phyloP scores from a whole-genome alignment of 1,140 invertebrate genomes.

The Aphaenogaster ashmeadi region DNA sequence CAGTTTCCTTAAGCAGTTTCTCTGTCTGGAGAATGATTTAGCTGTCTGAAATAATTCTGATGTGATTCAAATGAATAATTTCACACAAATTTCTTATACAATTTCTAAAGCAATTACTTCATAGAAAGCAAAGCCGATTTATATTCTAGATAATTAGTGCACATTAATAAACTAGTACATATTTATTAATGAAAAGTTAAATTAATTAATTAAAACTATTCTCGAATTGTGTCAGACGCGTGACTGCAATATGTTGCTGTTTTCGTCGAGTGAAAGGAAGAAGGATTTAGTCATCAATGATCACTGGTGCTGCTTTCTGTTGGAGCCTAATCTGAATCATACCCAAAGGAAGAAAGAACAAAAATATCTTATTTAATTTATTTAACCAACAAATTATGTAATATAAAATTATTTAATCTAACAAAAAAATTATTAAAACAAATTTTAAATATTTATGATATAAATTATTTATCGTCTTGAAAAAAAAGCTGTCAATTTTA shows the following conservation, averaged over 20 bases:
- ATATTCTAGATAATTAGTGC: neutral
- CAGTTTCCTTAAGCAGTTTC: neutral
- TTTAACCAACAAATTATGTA: neutral
- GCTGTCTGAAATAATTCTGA: neutral
- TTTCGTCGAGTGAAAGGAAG: constrained; percentile 25
- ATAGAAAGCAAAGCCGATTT: neutral
- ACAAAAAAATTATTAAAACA: neutral
- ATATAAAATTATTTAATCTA: neutral
- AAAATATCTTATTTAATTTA: constrained; percentile 1
- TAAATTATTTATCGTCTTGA: neutral
- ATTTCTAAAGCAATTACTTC: neutral
- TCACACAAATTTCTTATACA: neutral
- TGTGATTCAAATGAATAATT: neutral
- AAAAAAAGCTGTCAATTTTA: neutral
- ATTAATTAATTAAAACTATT: constrained; percentile 14
- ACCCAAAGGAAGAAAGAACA: neutral
- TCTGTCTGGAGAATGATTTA: constrained; percentile 11
- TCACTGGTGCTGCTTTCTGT: constrained; percentile 57
- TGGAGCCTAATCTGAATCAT: constrained; percentile 1
- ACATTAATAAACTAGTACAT: neutral
- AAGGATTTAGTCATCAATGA: neutral
- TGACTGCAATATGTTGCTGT: neutral
- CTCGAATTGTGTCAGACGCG: neutral
- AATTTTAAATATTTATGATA: neutral
- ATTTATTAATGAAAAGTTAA: neutral